A percentile compares a stretch with the other conserved stretches of the same genome.
phyloP scores from a whole-genome alignment of 2,113 vertebrate genomes.

The Crotophaga sulcirostris region DNA sequence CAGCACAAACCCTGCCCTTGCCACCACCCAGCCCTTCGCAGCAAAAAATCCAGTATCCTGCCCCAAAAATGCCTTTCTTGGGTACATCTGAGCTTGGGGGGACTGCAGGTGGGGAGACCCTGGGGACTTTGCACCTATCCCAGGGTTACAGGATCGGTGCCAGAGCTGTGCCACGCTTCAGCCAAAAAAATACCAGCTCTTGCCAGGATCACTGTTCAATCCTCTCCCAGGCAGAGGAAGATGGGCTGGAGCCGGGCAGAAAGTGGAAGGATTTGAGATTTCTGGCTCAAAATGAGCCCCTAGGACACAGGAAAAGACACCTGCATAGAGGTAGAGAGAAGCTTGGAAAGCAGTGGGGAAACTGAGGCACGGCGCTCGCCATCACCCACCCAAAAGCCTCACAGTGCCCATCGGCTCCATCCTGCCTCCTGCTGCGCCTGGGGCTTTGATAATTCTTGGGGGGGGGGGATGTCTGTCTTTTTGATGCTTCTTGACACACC shows the following conservation, averaged over 20 bases:
- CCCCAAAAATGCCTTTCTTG: background rate
- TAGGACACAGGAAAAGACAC: background rate
- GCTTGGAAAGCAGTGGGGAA: fast-evolving
- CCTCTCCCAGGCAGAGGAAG: fast-evolving
- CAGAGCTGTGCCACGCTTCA: background rate
- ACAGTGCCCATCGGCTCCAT: fast-evolving
- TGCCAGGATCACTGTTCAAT: fast-evolving
- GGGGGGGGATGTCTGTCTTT: background rate
- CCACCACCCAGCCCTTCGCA: fast-evolving
- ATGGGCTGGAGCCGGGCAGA: background rate
- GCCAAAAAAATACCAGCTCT: background rate
- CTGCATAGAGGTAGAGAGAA: background rate
- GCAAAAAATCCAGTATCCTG: fast-evolving
- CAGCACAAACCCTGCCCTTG: background rate
- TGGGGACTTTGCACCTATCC: background rate
- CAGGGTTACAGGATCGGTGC: fast-evolving
- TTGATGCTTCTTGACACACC: no score
- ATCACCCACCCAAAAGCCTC: background rate
- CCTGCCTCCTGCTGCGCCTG: fast-evolving
- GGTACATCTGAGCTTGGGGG: background rate
- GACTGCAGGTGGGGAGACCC: background rate
- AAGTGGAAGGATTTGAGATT: background rate
- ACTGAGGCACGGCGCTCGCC: background rate
- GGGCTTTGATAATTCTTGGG: background rate
- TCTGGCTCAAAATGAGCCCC: background rate